A percentile compares a stretch with the other conserved stretches of the same genome.
Evolutionary conservation across 2,113 vertebrate genomes (phyloP).

Genomic region (Rhinolophus sinicus): DNA sequence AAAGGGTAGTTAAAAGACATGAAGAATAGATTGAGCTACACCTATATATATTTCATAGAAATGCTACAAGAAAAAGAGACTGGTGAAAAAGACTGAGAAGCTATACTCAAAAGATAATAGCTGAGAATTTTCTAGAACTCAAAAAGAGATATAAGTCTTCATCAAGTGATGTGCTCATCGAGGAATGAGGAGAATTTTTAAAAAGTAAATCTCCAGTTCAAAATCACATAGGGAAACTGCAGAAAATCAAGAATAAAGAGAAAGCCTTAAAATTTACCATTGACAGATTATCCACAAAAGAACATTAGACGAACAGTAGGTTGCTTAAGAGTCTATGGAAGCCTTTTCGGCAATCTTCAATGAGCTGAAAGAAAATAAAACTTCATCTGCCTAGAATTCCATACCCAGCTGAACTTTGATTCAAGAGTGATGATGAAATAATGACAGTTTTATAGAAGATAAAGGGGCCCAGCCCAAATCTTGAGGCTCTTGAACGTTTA

Average conservation of each 20-base stretch:
- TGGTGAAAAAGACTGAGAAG: neutral
- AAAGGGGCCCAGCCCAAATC: neutral
- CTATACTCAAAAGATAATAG: neutral
- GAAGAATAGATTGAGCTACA: neutral
- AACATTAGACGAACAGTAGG: neutral
- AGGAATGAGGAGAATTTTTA: neutral
- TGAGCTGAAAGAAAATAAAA: neutral
- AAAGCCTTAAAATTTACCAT: neutral
- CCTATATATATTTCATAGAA: neutral
- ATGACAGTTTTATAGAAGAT: neutral
- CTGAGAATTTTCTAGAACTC: conserved; percentile 13
- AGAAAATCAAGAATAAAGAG: neutral
- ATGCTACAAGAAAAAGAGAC: neutral
- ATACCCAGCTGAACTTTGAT: neutral
- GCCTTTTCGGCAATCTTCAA: neutral
- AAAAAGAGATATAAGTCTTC: neutral
- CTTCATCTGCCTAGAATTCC: neutral
- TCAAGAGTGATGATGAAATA: neutral
- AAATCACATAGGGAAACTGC: neutral
- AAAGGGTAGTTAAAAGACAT: neutral
- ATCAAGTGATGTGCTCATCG: neutral
- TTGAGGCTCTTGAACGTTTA: neutral
- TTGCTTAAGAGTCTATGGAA: neutral
- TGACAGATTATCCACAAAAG: neutral
- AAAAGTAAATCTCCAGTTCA: neutral